Evolutionary conservation across 1,140 invertebrate genomes (phyloP).

Genomic region (Trichonephila clavata): DNA sequence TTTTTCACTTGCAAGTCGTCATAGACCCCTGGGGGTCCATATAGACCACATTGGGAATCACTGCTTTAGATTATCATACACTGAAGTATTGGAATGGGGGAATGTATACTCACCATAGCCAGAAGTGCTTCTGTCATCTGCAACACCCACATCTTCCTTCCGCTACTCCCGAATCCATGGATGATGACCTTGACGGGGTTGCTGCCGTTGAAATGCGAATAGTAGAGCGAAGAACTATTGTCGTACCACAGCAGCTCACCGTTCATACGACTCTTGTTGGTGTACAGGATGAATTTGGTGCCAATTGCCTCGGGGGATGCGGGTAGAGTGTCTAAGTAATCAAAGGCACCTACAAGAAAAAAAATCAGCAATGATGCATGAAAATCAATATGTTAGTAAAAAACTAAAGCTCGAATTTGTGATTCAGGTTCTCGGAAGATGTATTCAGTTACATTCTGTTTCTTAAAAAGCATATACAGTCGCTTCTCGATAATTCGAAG

Average conservation of each 20-base stretch:
- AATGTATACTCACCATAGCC: conserved; percentile 86
- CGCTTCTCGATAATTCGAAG: too few species aligned
- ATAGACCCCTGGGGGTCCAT: too few species aligned
- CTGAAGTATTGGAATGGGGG: too few species aligned
- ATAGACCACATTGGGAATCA: too few species aligned
- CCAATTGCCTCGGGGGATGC: conserved; percentile 83
- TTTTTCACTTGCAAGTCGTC: too few species aligned
- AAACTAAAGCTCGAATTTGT: too few species aligned
- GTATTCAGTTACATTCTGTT: too few species aligned
- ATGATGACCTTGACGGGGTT: conserved; percentile 94
- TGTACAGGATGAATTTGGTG: conserved; percentile 85
- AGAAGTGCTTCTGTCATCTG: conserved; percentile 95
- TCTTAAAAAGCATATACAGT: too few species aligned
- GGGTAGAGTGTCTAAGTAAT: conserved; percentile 95
- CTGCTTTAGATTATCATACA: too few species aligned
- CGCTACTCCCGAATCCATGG: conserved; percentile 96
- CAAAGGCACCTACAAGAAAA: conserved; percentile 86
- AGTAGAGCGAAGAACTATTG: conserved; percentile 73
- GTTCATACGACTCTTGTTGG: conserved; percentile 79
- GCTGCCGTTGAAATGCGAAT: conserved; percentile 84
- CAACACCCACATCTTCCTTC: conserved; percentile 94
- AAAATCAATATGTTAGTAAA: too few species aligned
- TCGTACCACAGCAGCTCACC: conserved; percentile 78
- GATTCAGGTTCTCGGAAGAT: too few species aligned
- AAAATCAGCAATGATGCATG: not conserved